Base-by-base conservation (phyloP, 2,888 invertebrate genomes). In the Chymomyza caudatula region DNA sequence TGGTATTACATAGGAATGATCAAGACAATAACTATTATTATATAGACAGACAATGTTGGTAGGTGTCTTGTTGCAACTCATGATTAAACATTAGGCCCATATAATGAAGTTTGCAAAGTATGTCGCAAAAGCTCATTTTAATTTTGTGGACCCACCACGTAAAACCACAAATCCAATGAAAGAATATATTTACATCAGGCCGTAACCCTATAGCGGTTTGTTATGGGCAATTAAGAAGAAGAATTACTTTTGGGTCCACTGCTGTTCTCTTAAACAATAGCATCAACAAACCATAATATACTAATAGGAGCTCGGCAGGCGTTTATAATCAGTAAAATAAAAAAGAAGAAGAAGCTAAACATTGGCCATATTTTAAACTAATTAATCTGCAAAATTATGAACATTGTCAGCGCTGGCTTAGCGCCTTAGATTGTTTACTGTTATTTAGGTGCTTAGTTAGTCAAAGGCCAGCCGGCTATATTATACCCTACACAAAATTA, bases 321-420 rank as follows among this genome's bases (percentile, higher is more conserved):
- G 29, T 37, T 37, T 1, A 37, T 37, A 37, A 37, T 37, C 29
- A 37, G 29, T 37, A 37, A 8, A 11, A 37, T 11, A 37, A 8
- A 37, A 37, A 37, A 37, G 5, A 4, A 25, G 5, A 25, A 4
- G 5, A 37, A 37, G 2, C 6, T 25, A 29, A 29, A 29, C 29
- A 37, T 37, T 54, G 25, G 25, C 5, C 17, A n/a, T 52, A 23
- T 29, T 23, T 54, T 25, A 54, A 25, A 3, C 54, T 29, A 23
- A 54, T 54, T 54, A 54, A 54, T 13, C 37, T 25, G 25, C 17
- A 49, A 54, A 37, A 37, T 37, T 37, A 37, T 37, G 29, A 11
- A n/a, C 25, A n/a, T 68, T 80, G 80, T 76, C 81, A 78, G 63
- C 51, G 68, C 66, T 62, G 56, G 51, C 65, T 71, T 64, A 25